Evolutionary conservation across 2,888 invertebrate species (phyloP).

Genomic region (Dasypolia templi): DNA sequence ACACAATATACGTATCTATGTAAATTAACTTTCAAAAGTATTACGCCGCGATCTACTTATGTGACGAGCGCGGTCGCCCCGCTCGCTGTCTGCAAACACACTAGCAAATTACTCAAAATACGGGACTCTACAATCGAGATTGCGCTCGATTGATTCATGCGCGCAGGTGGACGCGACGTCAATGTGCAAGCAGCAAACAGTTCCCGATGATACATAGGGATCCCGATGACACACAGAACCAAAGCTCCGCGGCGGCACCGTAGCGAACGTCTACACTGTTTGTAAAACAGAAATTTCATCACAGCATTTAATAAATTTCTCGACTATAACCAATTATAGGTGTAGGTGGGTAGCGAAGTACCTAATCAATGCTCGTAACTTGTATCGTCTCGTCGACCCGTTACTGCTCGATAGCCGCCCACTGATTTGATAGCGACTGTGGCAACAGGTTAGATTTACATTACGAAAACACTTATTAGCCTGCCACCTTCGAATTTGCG

Average conservation of each 20-base stretch:
- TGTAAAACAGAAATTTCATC: not conserved
- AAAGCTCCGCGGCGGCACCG: no score
- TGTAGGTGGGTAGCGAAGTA: not conserved
- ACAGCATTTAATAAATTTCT: not conserved
- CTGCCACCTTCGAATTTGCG: no score
- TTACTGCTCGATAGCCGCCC: not conserved
- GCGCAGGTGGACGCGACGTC: no score
- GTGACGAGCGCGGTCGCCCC: not conserved
- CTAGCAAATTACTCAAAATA: no score
- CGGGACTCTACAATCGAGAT: not conserved
- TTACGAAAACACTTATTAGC: no score
- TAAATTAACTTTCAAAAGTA: not conserved
- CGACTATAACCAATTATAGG: not conserved
- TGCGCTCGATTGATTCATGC: conserved; percentile 5
- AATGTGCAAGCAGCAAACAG: not conserved
- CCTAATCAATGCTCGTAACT: no score
- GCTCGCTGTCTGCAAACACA: not conserved
- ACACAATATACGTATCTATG: not conserved
- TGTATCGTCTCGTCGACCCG: not conserved
- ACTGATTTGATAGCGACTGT: not conserved
- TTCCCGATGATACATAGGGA: not conserved
- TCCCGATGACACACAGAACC: not conserved
- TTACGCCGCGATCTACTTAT: not conserved
- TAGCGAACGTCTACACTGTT: not conserved
- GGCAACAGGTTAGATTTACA: not conserved